phyloP scores from a whole-genome alignment of 2,797 vertebrate genomes.

The Petrocephalus sullivani region DNA sequence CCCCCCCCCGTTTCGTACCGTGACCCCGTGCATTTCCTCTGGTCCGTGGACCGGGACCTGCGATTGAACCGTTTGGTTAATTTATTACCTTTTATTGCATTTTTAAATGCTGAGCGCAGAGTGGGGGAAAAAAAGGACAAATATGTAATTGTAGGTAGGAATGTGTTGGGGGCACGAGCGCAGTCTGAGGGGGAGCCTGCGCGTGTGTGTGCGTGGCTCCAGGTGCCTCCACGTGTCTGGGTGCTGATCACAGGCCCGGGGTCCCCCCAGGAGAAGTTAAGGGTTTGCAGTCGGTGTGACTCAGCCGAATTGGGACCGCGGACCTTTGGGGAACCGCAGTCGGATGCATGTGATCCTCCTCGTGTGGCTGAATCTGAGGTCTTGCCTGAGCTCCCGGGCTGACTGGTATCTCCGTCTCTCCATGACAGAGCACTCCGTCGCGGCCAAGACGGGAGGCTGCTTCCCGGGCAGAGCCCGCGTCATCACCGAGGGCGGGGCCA shows the following conservation, averaged over 20 bases:
- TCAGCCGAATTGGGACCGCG: background rate
- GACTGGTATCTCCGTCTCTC: background rate
- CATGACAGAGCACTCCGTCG: conserved; percentile 80
- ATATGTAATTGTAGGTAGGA: conserved; percentile 42
- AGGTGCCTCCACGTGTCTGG: background rate
- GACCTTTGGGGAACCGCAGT: background rate
- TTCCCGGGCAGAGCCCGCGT: conserved; percentile 77
- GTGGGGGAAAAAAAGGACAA: conserved; percentile 29
- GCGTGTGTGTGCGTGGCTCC: background rate
- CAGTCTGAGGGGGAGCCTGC: background rate
- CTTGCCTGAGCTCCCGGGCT: background rate
- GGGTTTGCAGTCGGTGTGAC: background rate
- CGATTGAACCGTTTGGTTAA: conserved; percentile 39
- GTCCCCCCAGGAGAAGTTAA: background rate
- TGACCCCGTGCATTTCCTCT: conserved; percentile 23
- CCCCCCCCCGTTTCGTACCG: background rate
- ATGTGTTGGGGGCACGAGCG: conserved; percentile 32
- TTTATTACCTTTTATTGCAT: conserved; percentile 49
- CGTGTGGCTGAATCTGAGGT: background rate
- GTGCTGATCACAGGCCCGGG: background rate
- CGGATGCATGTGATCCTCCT: background rate
- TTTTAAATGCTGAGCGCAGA: conserved; percentile 36
- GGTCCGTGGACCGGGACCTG: conserved; percentile 22
- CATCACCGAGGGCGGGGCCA: conserved; percentile 65
- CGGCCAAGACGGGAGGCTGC: conserved; percentile 88